Base-by-base conservation (phyloP, 1,140 invertebrate genomes). In the Antheraea mylitta region DNA sequence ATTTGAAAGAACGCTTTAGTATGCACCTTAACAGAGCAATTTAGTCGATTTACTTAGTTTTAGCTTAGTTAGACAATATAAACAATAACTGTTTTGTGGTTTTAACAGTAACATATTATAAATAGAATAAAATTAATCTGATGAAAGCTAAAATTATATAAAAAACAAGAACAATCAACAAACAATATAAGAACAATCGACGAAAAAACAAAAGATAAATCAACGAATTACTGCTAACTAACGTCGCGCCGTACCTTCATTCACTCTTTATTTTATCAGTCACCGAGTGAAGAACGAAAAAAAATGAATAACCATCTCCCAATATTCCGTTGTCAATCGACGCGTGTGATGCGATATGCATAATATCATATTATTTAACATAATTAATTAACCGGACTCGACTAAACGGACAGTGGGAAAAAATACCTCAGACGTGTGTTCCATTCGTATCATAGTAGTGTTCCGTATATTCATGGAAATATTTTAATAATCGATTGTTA, bases 341-440 rank as follows among this genome's bases (percentile, higher is more conserved):
- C 65, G 77, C 82, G 72, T 83, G 70, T 85, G 86, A 90, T 82
- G 76, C 74, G 89, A 91, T 89, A 85, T 85, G 88, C 85, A 89
- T 89, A 89, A 88, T 89, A 89, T 87, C 81, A 81, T 79, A 84
- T 86, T 87, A 87, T 90, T 91, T 88, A 82, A 85, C 85, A 87
- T 89, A 91, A 91, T 89, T 87, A 91, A 91, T 89, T 86, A 89
- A 81, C 75, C 75, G 9, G 53, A 66, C 48, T 66, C 30, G 59
- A 61, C 59, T 61, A 61, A 61, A 61, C 59, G 30, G 30, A 22
- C 18, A 61, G 11, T 53, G 7, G 45, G 16, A 53, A 53, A 53
- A 53, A 53, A 53, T 53, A 53, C 16, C 11, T 53, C 45, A 53
- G 16, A n/a, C 16, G 45, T 53, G 11, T n/a, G 45, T 53, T 53